Conservation (phyloP, 2,113 vertebrate species). For the Sebastes fasciatus region DNA sequence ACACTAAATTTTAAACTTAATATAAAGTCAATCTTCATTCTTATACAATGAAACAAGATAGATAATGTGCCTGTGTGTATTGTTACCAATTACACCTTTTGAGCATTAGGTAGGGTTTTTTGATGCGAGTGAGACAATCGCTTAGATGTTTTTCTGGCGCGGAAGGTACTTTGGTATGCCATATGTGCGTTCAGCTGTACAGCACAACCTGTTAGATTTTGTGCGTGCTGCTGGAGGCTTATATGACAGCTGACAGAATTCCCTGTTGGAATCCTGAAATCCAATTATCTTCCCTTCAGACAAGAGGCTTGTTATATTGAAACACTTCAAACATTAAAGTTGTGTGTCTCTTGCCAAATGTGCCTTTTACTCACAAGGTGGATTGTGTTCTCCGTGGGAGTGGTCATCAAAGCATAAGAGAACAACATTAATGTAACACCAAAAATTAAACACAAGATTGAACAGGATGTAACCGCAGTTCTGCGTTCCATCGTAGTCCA, state of each 20-base stretch:
- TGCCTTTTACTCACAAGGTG: too few species aligned
- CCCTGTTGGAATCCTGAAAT: slow-evolving; percentile 1
- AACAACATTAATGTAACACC: too few species aligned
- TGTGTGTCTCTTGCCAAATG: too few species aligned
- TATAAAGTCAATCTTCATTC: too few species aligned
- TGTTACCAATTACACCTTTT: background rate
- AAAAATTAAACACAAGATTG: too few species aligned
- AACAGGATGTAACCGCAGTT: too few species aligned
- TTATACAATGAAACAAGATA: too few species aligned
- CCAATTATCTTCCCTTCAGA: slow-evolving; percentile 27
- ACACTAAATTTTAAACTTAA: too few species aligned
- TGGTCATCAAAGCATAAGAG: too few species aligned
- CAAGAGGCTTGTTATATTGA: background rate
- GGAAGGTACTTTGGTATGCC: background rate
- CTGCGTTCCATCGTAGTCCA: too few species aligned
- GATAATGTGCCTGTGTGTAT: background rate
- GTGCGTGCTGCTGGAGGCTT: background rate
- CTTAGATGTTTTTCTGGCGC: slow-evolving; percentile 6
- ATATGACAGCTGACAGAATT: slow-evolving; percentile 24
- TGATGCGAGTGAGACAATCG: slow-evolving; percentile 6
- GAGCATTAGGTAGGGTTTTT: background rate
- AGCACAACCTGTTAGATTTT: background rate
- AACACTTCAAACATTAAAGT: background rate
- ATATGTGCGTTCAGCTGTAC: background rate
- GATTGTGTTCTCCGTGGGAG: too few species aligned